Conservation (phyloP, 2,113 vertebrate genomes). For the Xiphophorus hellerii region DNA sequence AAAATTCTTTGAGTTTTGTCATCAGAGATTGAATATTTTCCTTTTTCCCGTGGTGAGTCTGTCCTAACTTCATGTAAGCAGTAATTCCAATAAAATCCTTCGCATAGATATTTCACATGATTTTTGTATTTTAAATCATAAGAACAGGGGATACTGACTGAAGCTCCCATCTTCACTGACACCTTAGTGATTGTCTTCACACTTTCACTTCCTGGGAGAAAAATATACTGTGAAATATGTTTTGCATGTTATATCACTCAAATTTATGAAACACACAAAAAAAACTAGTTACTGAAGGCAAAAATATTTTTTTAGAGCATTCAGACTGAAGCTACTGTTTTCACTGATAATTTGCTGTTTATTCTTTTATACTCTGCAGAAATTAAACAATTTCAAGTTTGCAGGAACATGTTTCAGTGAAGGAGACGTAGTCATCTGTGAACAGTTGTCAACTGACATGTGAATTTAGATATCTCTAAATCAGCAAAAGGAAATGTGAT, state of each 20-base stretch:
- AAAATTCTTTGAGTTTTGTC: constrained; percentile 30
- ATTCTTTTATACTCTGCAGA: too few relatives aligned
- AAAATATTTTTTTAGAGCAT: background rate
- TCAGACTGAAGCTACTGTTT: background rate
- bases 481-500: too few relatives aligned
- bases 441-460: too few relatives aligned
- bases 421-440: background rate
- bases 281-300: background rate
- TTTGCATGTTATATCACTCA: background rate
- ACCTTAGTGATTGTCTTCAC: constrained; percentile 29
- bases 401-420: background rate
- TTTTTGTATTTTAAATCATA: constrained; percentile 7
- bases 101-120: constrained; percentile 53
- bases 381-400: background rate
- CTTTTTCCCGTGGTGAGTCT: background rate
- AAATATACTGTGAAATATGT: too few relatives aligned
- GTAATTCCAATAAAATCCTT: rapidly evolving
- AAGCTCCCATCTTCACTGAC: constrained; percentile 25
- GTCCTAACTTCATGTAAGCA: constrained; percentile 22
- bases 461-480: too few relatives aligned
- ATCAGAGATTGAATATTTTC: constrained; percentile 47
- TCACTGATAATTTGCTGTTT: background rate
- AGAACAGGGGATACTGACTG: constrained; percentile 54
- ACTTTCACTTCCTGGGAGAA: constrained; percentile 39
- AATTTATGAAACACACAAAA: background rate